These are phyloP conservation scores for Pachliopta kotzebuea DNA, from an alignment of 2,888 invertebrate genomes.

Conservation along the genomic window DNA sequence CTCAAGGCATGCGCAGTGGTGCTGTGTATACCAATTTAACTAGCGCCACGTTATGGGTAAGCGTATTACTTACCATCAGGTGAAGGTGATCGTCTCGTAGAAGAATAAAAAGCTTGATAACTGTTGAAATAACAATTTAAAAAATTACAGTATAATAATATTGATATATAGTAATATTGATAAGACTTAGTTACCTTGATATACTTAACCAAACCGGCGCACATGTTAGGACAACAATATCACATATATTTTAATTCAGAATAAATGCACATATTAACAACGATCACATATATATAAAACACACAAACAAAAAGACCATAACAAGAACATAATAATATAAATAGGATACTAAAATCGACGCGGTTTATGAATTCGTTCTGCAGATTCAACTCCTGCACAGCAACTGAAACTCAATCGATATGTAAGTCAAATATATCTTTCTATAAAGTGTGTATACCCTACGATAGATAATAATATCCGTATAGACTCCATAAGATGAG, in stretches of 20 bases:
- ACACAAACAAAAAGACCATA: neutral
- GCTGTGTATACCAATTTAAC: too few relatives aligned
- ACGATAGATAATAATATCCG: too few relatives aligned
- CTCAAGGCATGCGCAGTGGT: too few relatives aligned
- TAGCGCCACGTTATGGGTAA: too few relatives aligned
- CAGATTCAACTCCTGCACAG: conserved; percentile 6
- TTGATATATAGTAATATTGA: too few relatives aligned
- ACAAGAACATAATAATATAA: neutral
- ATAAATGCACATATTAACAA: neutral
- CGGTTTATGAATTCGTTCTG: neutral
- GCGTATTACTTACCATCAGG: too few relatives aligned
- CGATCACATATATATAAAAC: neutral
- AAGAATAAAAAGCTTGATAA: too few relatives aligned
- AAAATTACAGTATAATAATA: too few relatives aligned
- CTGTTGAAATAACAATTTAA: too few relatives aligned
- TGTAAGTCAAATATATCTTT: conserved; percentile 1
- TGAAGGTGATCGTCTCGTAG: too few relatives aligned
- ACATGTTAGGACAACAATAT: neutral
- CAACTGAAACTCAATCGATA: conserved; percentile 8
- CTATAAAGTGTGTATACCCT: neutral
- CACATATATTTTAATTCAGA: neutral
- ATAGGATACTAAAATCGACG: neutral
- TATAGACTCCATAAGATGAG: too few relatives aligned
- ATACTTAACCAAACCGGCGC: conserved; percentile 19
- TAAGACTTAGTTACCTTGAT: conserved; percentile 18